A percentile compares a stretch with the other conserved stretches of the same genome.
Evolutionary conservation across 2,797 vertebrate genomes (phyloP).

Genomic region (Ispidina lecontei): DNA sequence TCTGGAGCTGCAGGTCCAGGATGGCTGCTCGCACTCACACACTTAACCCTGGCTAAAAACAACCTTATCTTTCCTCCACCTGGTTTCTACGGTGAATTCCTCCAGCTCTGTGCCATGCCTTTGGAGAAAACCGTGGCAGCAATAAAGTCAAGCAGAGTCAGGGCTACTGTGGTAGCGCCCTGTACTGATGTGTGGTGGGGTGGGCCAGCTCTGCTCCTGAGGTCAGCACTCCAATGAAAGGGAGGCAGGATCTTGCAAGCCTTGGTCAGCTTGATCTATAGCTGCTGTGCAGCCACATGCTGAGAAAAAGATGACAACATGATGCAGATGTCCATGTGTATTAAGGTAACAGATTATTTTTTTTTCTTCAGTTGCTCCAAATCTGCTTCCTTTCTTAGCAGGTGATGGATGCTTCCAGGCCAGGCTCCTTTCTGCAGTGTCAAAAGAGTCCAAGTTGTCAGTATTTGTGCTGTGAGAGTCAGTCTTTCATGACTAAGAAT

Average conservation of each 20-base stretch:
- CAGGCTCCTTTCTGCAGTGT: neutral
- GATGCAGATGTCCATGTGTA: accelerated
- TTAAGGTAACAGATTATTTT: neutral
- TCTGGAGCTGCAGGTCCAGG: neutral
- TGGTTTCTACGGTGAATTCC: accelerated
- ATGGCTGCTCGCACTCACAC: accelerated
- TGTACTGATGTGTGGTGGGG: accelerated
- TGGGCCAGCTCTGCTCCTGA: neutral
- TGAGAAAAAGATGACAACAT: neutral
- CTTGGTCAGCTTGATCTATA: neutral
- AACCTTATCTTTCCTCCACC: accelerated
- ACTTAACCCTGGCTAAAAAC: neutral
- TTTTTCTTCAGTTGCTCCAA: neutral
- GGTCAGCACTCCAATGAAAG: accelerated
- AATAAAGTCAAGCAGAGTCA: accelerated
- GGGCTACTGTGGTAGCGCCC: neutral
- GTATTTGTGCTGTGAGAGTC: accelerated
- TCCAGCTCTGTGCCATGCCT: neutral
- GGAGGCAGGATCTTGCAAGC: neutral
- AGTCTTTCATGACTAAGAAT: accelerated
- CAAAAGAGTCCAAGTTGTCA: accelerated
- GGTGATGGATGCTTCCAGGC: neutral
- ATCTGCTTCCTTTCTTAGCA: accelerated
- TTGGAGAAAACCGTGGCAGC: neutral
- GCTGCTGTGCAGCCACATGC: neutral